phyloP scores from a whole-genome alignment of 2,888 invertebrate genomes.

The Drosophila limbata region DNA sequence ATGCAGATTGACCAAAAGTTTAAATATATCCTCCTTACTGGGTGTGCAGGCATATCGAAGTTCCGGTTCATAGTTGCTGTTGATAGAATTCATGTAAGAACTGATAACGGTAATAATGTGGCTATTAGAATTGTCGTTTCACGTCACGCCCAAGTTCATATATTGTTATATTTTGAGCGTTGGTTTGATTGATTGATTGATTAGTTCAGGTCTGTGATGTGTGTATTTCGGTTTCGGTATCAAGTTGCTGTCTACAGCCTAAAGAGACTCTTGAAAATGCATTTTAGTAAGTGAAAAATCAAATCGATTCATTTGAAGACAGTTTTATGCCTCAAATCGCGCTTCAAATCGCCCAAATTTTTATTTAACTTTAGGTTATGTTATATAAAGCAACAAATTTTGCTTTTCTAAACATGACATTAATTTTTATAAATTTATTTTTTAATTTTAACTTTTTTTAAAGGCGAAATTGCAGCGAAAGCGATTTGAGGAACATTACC shows the following conservation, averaged over 20 bases:
- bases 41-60: constrained; percentile 88
- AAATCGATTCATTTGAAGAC: constrained; percentile 16
- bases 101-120: constrained; percentile 76
- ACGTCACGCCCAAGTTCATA: constrained; percentile 55
- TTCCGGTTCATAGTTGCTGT: constrained; percentile 87
- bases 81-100: constrained; percentile 81
- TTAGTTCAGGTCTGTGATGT: constrained; percentile 32
- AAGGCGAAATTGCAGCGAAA: neutral
- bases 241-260: constrained; percentile 56
- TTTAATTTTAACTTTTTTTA: neutral
- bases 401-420: neutral
- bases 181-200: constrained; percentile 17
- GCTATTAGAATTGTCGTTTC: constrained; percentile 65
- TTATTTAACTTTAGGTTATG: neutral
- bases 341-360: neutral
- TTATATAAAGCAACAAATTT: neutral
- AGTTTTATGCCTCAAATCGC: constrained; percentile 9
- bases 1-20: constrained; percentile 87
- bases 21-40: constrained; percentile 88
- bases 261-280: constrained; percentile 69
- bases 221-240: constrained; percentile 36
- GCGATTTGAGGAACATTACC: constrained; percentile 3
- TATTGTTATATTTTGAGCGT: constrained; percentile 12
- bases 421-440: neutral
- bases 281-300: constrained; percentile 41